These are phyloP conservation scores for Laticauda laticaudata DNA, from an alignment of 2,113 vertebrate genomes.

Conservation along the genomic window DNA sequence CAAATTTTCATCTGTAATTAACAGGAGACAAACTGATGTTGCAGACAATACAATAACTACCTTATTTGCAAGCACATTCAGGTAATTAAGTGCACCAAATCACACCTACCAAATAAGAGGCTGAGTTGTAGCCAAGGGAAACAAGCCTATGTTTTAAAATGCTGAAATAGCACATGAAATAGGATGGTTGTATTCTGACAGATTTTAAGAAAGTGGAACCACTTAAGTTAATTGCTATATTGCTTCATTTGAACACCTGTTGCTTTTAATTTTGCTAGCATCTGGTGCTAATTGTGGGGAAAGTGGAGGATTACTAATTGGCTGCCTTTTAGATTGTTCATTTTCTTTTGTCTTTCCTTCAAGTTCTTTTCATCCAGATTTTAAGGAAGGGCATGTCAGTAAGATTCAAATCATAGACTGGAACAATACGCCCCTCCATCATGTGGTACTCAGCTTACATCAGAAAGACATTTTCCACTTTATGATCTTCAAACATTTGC, in stretches of 20 bases:
- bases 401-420: constrained; percentile 22
- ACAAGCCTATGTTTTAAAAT: constrained; percentile 37
- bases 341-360: constrained; percentile 45
- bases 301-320: constrained; percentile 27
- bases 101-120: constrained; percentile 42
- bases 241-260: constrained; percentile 58
- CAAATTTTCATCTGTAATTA: constrained; percentile 48
- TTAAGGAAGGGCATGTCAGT: constrained; percentile 27
- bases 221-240: constrained; percentile 58
- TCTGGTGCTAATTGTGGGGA: constrained; percentile 21
- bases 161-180: constrained; percentile 36
- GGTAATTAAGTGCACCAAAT: constrained; percentile 24
- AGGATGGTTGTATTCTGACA: constrained; percentile 34
- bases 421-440: background rate
- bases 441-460: background rate
- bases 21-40: constrained; percentile 32
- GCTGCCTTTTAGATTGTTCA: constrained; percentile 12
- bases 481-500: background rate
- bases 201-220: constrained; percentile 55
- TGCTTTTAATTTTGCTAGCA: constrained; percentile 53
- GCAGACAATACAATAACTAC: constrained; percentile 36
- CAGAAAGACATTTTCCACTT: constrained; percentile 2
- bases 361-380: constrained; percentile 13
- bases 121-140: constrained; percentile 30
- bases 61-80: constrained; percentile 45